Conservation (phyloP, 1,140 invertebrate genomes). For the Popillia japonica region DNA sequence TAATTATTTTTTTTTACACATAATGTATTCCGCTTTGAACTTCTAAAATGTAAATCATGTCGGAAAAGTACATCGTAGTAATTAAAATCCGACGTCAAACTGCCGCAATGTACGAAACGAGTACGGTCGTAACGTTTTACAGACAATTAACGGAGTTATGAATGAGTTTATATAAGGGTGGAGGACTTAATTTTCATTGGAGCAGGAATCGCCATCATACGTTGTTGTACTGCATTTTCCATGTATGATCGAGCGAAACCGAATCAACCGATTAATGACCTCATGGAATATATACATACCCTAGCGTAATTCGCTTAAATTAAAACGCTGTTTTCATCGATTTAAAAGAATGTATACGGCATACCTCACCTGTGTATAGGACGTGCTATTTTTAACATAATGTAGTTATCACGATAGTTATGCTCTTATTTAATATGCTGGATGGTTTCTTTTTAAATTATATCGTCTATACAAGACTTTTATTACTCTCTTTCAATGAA, state of each 20-base stretch:
- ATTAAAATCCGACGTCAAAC: neutral
- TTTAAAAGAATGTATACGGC: neutral
- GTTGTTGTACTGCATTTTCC: neutral
- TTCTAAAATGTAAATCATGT: neutral
- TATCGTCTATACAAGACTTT: too few species aligned
- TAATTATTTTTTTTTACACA: neutral
- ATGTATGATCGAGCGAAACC: neutral
- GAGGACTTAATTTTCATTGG: neutral
- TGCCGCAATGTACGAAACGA: neutral
- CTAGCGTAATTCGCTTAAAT: neutral
- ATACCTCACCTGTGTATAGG: neutral
- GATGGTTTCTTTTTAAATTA: too few species aligned
- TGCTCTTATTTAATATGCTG: too few species aligned
- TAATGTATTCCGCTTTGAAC: neutral
- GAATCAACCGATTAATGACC: slow-evolving; percentile 31
- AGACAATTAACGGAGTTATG: neutral
- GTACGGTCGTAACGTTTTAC: neutral
- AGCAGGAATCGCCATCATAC: neutral
- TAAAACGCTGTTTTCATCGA: neutral
- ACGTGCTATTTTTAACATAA: neutral
- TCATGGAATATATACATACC: neutral
- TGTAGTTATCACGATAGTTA: slow-evolving; percentile 2
- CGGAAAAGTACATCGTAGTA: neutral
- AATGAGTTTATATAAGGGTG: neutral
- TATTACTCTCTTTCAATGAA: too few species aligned